These are phyloP conservation scores for Chaenogobius annularis DNA, from an alignment of 2,113 vertebrate genomes.

Conservation along the genomic window DNA sequence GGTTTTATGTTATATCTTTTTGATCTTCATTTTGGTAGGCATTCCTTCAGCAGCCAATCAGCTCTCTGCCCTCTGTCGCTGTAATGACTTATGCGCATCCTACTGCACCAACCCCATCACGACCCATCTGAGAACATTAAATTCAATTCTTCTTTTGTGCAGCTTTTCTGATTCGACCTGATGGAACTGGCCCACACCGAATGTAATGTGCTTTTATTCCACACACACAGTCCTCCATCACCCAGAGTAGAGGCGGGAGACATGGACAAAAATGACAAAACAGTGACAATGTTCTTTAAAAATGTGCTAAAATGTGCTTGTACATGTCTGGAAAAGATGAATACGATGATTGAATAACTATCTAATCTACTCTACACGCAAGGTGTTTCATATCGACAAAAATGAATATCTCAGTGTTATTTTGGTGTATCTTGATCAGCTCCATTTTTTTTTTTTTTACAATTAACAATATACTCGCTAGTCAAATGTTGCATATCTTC, in stretches of 20 bases:
- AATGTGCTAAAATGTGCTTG: neutral
- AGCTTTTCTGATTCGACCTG: conserved; percentile 28
- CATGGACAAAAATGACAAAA: neutral
- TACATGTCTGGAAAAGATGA: no score
- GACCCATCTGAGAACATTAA: conserved; percentile 35
- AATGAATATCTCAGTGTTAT: no score
- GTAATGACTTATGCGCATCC: conserved; percentile 56
- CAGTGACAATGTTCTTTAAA: neutral
- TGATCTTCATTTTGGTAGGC: neutral
- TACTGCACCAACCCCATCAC: conserved; percentile 50
- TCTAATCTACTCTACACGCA: no score
- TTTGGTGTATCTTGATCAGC: no score
- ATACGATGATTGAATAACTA: no score
- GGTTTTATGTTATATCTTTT: no score
- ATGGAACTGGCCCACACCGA: conserved; percentile 36
- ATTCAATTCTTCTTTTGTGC: conserved; percentile 53
- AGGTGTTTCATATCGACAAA: no score
- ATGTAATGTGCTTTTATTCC: conserved; percentile 39
- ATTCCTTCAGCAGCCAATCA: neutral
- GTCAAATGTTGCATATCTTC: no score
- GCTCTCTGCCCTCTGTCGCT: conserved; percentile 13
- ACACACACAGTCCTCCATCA: conserved; percentile 1
- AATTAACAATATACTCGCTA: no score
- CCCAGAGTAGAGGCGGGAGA: neutral
- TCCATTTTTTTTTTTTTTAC: no score